Base-by-base conservation (phyloP, 1,140 invertebrate genomes). In the Drosophila nannoptera region DNA sequence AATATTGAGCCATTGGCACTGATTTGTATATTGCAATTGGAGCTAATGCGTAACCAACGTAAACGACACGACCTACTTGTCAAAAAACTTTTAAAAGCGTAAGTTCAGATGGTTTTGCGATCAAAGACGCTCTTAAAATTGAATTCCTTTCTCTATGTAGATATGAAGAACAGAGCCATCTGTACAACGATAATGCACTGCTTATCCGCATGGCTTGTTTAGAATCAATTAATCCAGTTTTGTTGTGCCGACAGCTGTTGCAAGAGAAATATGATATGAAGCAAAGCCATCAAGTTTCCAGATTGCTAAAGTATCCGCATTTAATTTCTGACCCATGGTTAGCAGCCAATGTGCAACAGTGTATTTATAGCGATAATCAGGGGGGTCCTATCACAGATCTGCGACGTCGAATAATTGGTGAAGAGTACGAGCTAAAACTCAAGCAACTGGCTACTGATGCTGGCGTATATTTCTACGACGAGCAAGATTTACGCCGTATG, bases 391-490 rank as follows among this genome's bases (percentile, higher is more conserved):
- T 94, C 53, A 91, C 93, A 45, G 94, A 96, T 90, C 90, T 92
- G 16, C 92, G 94, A n/a, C 93, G 92, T 87, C 90, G 94, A 69
- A 92, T 92, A n/a, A 87, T 95, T 63, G 95, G 95, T 5, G 90
- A 93, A 78, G 94, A 96, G 77, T 95, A 95, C 87, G 95, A 97
- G 90, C 84, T 93, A 29, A 92, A 93, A 64, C 78, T 96, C 2
- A 92, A 93, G 69, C 89, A 91, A 56, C 90, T 91, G 71, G 89
- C 95, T 12, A 89, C 88, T 31, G 75, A 93, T 56, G 77, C 92
- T 1, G 92, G 92, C 35, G 91, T 96, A 56, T 88, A 92, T 36
- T 98, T 95, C 89, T 92, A 92, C 78, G 94, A 95, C 90, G 97
- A 99, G 90, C 93, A 94, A 61, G 92, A 95, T 64, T 90, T 98